Evolutionary conservation across 2,113 vertebrate genomes (phyloP).

Genomic region (Oreochromis niloticus): DNA sequence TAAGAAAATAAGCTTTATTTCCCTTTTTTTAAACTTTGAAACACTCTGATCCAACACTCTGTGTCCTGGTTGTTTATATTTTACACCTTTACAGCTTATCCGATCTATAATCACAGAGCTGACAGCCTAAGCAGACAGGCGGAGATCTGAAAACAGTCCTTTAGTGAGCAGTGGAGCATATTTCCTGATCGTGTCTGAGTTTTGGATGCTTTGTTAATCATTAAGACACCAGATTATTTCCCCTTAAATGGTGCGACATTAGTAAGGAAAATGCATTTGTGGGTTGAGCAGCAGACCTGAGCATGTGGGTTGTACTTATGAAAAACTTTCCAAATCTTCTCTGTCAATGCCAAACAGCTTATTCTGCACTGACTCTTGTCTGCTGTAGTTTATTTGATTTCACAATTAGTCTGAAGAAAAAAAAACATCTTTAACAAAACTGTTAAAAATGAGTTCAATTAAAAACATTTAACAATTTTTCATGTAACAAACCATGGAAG

Average conservation of each 20-base stretch:
- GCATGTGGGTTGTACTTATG: neutral
- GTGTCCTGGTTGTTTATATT: neutral
- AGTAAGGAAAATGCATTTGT: neutral
- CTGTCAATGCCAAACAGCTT: neutral
- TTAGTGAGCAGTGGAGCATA: neutral
- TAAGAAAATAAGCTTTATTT: neutral
- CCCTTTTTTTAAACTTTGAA: neutral
- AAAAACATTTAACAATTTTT: neutral
- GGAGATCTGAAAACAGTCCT: neutral
- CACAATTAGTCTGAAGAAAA: neutral
- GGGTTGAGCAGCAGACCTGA: neutral
- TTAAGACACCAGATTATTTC: neutral
- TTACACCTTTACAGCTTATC: neutral
- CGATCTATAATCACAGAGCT: neutral
- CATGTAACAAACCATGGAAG: neutral
- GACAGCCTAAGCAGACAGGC: neutral
- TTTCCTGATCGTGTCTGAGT: neutral
- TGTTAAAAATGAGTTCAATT: accelerated
- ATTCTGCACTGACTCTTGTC: neutral
- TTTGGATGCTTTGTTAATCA: neutral
- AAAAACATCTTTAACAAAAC: neutral
- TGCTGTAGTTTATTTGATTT: neutral
- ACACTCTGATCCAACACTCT: neutral
- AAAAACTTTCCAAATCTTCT: neutral
- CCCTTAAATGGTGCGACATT: neutral